These are phyloP conservation scores for Tiliacea aurago DNA, from an alignment of 2,888 invertebrate species.

Conservation along the genomic window DNA sequence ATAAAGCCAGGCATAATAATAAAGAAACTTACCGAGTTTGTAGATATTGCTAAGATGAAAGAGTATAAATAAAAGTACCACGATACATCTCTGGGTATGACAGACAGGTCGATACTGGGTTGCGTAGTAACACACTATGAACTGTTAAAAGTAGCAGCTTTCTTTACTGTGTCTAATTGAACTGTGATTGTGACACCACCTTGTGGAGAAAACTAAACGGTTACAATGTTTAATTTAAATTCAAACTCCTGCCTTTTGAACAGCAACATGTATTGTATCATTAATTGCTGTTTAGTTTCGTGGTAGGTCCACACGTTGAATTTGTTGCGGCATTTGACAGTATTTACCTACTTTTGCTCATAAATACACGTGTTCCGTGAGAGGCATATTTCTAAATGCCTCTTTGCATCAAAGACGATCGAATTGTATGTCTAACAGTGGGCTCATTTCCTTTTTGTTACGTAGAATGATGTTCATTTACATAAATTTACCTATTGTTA, in stretches of 20 bases:
- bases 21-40: constrained; percentile 69
- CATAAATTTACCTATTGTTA: constrained; percentile 90
- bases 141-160: constrained; percentile 26
- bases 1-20: constrained; percentile 68
- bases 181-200: constrained; percentile 20
- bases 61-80: constrained; percentile 64
- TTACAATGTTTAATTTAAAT: constrained; percentile 54
- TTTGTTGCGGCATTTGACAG: constrained; percentile 19
- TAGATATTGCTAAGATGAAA: constrained; percentile 68
- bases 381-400: constrained; percentile 79
- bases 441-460: constrained; percentile 88
- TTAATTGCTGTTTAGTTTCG: constrained; percentile 16
- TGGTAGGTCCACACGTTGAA: not conserved
- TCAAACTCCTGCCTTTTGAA: constrained; percentile 29
- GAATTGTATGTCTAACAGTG: constrained; percentile 81
- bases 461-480: constrained; percentile 86
- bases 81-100: constrained; percentile 52
- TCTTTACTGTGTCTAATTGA: constrained; percentile 29
- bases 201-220: constrained; percentile 33
- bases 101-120: constrained; percentile 53
- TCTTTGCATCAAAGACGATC: constrained; percentile 77
- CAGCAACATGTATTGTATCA: constrained; percentile 19
- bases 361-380: constrained; percentile 59
- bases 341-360: constrained; percentile 7
- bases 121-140: constrained; percentile 48